These are phyloP conservation scores for Hofmannophila pseudospretella DNA, from an alignment of 2,888 invertebrate genomes.

Conservation along the genomic window DNA sequence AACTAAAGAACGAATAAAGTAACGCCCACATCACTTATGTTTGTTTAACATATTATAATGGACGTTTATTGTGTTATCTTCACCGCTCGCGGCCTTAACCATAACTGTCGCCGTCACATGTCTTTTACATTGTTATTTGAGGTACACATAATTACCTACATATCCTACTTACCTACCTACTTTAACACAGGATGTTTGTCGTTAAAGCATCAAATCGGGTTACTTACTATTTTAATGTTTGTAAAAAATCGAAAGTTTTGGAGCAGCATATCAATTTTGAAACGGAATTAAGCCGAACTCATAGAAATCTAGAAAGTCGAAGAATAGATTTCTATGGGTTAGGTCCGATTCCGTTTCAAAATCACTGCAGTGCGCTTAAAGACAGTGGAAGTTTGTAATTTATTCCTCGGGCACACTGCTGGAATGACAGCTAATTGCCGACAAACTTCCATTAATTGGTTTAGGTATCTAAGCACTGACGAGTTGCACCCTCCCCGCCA, in stretches of 20 bases:
- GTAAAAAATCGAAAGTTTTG: too few species aligned
- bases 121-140: background rate
- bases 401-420: conserved; percentile 38
- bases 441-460: conserved; percentile 50
- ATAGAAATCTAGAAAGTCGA: too few species aligned
- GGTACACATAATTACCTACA: too few species aligned
- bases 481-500: conserved; percentile 27
- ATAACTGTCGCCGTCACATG: background rate
- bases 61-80: conserved; percentile 4
- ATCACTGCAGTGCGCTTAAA: background rate
- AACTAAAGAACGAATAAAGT: too few species aligned
- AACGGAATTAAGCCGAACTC: too few species aligned
- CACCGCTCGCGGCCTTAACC: background rate
- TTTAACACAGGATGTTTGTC: too few species aligned
- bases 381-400: conserved; percentile 29
- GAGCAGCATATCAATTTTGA: too few species aligned
- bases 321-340: too few species aligned
- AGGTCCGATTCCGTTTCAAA: too few species aligned
- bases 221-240: too few species aligned
- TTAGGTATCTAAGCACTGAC: conserved; percentile 29
- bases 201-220: too few species aligned
- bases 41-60: conserved; percentile 2
- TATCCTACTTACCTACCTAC: too few species aligned
- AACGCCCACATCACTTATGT: background rate
- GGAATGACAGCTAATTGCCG: conserved; percentile 47